phyloP scores from a whole-genome alignment of 92 coral and sea anemone genomes.

The Epizoanthus stellaris region DNA sequence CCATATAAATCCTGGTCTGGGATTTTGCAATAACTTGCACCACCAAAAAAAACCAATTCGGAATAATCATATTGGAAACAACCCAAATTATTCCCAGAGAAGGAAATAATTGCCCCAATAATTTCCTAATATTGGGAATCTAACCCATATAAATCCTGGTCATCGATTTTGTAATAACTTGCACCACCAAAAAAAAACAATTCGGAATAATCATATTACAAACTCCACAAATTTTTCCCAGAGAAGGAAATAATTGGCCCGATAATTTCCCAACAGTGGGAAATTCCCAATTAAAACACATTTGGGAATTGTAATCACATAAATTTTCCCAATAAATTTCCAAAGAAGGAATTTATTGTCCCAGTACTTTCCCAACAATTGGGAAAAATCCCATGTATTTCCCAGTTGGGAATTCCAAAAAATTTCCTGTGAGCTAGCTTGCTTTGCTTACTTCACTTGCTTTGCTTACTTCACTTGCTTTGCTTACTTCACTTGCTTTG shows the following conservation, averaged over 20 bases:
- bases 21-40: neutral
- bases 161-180: neutral
- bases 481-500: no score
- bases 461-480: no score
- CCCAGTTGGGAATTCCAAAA: slow-evolving; percentile 50
- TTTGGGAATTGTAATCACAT: slow-evolving; percentile 8
- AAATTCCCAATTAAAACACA: slow-evolving; percentile 9
- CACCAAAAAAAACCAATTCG: no score
- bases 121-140: slow-evolving; percentile 10
- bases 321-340: slow-evolving; percentile 41
- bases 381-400: slow-evolving; percentile 49
- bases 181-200: neutral
- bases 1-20: no score
- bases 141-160: no score
- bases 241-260: neutral
- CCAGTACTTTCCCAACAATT: slow-evolving; percentile 47
- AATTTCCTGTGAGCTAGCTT: slow-evolving; percentile 47
- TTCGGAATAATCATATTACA: neutral
- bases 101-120: neutral
- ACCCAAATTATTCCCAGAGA: neutral
- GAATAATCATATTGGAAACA: neutral
- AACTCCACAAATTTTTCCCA: slow-evolving; percentile 5
- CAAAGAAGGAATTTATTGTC: slow-evolving; percentile 53
- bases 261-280: slow-evolving; percentile 1
- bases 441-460: no score